Conservation (phyloP, 2,113 vertebrate genomes). For the Melierax canorus region DNA sequence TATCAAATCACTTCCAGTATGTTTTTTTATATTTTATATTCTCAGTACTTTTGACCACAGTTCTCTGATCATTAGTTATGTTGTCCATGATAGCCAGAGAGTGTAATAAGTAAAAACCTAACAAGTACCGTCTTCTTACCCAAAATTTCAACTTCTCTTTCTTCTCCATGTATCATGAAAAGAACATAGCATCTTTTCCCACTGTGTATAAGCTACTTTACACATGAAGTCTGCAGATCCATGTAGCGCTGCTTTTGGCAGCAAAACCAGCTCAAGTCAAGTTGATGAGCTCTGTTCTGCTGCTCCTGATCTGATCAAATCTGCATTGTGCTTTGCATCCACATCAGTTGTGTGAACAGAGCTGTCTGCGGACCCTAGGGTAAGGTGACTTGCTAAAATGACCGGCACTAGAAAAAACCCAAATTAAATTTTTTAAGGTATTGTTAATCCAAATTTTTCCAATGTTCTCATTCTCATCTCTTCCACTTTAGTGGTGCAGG, state of each 20-base stretch:
- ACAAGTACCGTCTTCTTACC: neutral
- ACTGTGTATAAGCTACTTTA: neutral
- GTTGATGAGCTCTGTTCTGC: neutral
- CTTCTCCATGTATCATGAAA: neutral
- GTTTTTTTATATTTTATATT: neutral
- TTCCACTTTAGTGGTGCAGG: neutral
- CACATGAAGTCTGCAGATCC: neutral
- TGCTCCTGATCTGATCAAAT: neutral
- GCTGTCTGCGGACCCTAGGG: neutral
- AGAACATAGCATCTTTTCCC: neutral
- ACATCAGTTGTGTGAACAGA: neutral
- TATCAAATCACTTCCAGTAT: neutral
- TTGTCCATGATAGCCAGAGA: neutral
- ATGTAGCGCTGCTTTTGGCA: neutral
- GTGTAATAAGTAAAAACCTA: neutral
- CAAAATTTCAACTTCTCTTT: neutral
- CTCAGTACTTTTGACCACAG: neutral
- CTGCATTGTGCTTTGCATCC: neutral
- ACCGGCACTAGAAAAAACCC: rapidly evolving
- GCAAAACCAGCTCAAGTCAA: neutral
- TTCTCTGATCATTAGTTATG: neutral
- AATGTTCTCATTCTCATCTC: neutral
- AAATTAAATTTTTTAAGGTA: neutral
- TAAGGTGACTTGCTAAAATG: neutral
- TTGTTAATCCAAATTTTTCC: neutral